These are phyloP conservation scores for Alloscopus bannaensis DNA, from an alignment of 2,888 invertebrate genomes.

Conservation along the genomic window DNA sequence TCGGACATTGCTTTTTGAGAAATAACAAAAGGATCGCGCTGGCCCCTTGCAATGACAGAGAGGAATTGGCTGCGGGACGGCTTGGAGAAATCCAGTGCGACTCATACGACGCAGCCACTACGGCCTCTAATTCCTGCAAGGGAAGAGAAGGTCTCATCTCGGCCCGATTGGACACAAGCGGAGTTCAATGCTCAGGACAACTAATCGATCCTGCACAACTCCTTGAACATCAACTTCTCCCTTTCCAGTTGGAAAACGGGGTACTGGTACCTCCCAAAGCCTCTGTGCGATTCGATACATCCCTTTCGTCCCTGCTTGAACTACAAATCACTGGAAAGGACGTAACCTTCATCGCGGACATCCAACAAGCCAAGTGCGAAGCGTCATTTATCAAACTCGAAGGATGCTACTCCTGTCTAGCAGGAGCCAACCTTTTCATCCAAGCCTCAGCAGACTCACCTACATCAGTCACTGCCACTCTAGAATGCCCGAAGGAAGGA, in stretches of 20 bases:
- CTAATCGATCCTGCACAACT: slow-evolving; percentile 29
- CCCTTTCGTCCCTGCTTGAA: slow-evolving; percentile 28
- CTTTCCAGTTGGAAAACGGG: slow-evolving; percentile 24
- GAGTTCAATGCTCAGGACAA: slow-evolving; percentile 3
- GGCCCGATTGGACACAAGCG: neutral
- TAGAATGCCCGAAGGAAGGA: slow-evolving; percentile 33
- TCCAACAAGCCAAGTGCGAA: neutral
- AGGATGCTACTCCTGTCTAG: slow-evolving; percentile 41
- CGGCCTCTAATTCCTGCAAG: neutral
- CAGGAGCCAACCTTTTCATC: slow-evolving; percentile 18
- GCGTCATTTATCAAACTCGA: slow-evolving; percentile 35
- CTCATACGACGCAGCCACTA: neutral
- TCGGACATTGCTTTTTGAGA: slow-evolving; percentile 17
- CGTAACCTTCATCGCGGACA: neutral
- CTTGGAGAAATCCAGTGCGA: slow-evolving; percentile 47
- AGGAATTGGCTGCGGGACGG: slow-evolving; percentile 6
- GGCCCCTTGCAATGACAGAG: slow-evolving; percentile 36
- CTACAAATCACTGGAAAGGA: slow-evolving; percentile 34
- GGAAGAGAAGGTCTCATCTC: neutral
- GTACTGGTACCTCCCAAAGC: neutral
- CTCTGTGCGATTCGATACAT: slow-evolving; percentile 11
- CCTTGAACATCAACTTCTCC: slow-evolving; percentile 4
- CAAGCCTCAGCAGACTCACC: neutral
- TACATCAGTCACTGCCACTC: neutral
- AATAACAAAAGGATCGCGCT: neutral